Base-by-base conservation (phyloP, 2,888 invertebrate genomes). In the Macaria notata region DNA sequence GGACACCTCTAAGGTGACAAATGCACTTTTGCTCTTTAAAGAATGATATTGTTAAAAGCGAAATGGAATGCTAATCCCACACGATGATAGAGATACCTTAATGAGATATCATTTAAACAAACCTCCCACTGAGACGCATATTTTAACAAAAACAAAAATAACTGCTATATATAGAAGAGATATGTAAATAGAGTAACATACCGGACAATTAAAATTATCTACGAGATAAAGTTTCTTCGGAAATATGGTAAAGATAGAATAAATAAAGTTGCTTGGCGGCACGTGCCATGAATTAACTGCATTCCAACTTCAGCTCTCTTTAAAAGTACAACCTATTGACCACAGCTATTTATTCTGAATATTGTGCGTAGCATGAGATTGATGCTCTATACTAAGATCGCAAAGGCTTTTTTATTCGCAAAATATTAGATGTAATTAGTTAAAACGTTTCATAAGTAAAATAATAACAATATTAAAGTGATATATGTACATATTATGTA, bases 201-300 rank as follows among this genome's bases (percentile, higher is more conserved):
- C 76, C 76, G 63, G 72, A 80, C 84, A 88, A 87, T 88, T 88
- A 85, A 85, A 79, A 75, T 77, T 82, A 83, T 83, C 77, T 69
- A 3, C 66, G 68, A 75, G 79, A 81, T 82, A 83, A 82, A 76
- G 70, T 69, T 76, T 75, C 73, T 73, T 73, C 69, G 65, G 76
- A 80, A 84, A 83, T 82, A 83, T 83, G 76, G 72, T 79, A 76
- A 81, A 78, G 74, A 78, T 75, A 69, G 82, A 79, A 85, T 88
- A 87, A 54, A 88, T 88, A 79, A 84, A 87, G 81, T 73, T 66
- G 80, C 86, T 74, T 71, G 61, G 61, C 71, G 78, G 78, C 88
- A 83, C 89, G 88, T 86, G 89, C 86, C 76, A 71, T 56, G 81
- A 76, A 78, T 78, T 70, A 77, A 72, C 64, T 70, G 71, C 76